Evolutionary conservation across 1,140 invertebrate genomes (phyloP), one percentile per base, ranked within the genome.

Genomic region (Euwallacea fornicatus): DNA sequence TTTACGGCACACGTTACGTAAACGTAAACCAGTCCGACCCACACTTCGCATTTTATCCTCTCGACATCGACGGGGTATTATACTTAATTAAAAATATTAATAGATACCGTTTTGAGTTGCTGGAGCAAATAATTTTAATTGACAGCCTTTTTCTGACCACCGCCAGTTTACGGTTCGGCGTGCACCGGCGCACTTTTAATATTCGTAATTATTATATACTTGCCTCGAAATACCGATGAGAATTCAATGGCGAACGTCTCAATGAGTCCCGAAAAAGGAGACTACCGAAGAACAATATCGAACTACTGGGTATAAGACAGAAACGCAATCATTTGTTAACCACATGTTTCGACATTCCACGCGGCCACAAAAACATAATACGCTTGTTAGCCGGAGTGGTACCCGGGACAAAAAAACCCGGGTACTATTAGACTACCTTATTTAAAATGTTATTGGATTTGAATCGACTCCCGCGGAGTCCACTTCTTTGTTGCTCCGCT

Each of bases 51-150:
- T 33, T 33, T 33, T 33, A 33, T 33, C 21, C 21, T 33, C 21
- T 33, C 21, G 21, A 33, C 21, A 33, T 33, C 21, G 21, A 33
- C 21, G 21, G 21, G 21, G 21, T 33, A 33, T 33, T 33, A 33
- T 33, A 33, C 21, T 33, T 33, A 33, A 33, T 33, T 33, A 69
- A 69, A 69, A 69, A 69, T 69, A 69, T 69, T 69, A 69, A 69
- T 69, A 69, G 67, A 53, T 69, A 69, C 67, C 67, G 67, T 69
- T 69, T 69, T 69, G 67, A 69, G 41, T 69, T 69, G 67, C 67
- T 62, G 67, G 67, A 69, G 67, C 67, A 69, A 69, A 69, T 69
- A 69, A 69, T 69, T 69, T 69, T 69, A 69, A 69, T 69, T 69
- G 67, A 69, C 67, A 69, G 67, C 59, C 60, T 69, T 69, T 69